Conservation (phyloP, 2,113 vertebrate genomes). For the Myotis yumanensis region DNA sequence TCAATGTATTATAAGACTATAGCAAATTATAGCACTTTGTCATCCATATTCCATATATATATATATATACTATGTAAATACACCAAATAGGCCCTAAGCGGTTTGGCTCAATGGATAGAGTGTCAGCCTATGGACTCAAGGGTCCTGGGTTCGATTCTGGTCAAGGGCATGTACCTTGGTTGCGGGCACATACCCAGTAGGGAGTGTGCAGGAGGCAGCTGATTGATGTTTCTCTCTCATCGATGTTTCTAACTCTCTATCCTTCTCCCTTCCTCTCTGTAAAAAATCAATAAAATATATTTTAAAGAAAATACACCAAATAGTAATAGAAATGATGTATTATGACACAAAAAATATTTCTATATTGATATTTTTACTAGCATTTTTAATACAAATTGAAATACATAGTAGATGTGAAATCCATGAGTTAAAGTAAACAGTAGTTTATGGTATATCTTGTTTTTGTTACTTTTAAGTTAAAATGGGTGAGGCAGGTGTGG, state of each 20-base stretch:
- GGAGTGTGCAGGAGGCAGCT: too few species aligned
- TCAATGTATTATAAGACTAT: background rate
- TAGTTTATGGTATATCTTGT: background rate
- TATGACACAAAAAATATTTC: background rate
- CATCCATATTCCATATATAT: background rate
- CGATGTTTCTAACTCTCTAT: too few species aligned
- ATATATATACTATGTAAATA: background rate
- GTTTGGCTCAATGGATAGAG: too few species aligned
- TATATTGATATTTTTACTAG: background rate
- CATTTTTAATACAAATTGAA: background rate
- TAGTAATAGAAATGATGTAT: background rate
- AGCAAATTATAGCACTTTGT: background rate
- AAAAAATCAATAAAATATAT: too few species aligned
- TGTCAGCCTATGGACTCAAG: too few species aligned
- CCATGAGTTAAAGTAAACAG: background rate
- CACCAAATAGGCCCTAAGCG: background rate
- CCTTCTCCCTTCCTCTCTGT: too few species aligned
- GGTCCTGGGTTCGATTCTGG: too few species aligned
- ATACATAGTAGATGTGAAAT: background rate
- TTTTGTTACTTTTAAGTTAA: slow-evolving; percentile 42
- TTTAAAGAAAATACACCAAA: background rate
- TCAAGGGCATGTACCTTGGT: too few species aligned
- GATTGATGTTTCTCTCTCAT: too few species aligned
- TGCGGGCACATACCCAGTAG: too few species aligned
- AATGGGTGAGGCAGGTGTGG: background rate